These are phyloP conservation scores for Taxidea taxus DNA, from an alignment of 2,113 vertebrate genomes.

Conservation along the genomic window DNA sequence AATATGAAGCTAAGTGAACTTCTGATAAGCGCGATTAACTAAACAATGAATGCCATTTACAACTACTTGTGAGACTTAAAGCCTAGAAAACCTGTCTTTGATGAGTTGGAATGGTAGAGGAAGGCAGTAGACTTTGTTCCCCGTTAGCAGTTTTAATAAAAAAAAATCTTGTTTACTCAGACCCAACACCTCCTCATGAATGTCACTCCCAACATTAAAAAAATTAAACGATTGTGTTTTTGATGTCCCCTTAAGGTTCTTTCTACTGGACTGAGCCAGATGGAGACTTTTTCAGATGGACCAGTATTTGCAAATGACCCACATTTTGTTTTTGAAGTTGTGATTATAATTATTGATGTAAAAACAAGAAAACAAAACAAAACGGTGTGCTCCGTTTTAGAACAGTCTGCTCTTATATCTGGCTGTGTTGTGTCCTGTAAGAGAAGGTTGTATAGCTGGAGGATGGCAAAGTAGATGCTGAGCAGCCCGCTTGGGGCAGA, in stretches of 20 bases:
- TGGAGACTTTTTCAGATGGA: not conserved
- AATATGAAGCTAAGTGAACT: slow-evolving; percentile 13
- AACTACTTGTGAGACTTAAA: not conserved
- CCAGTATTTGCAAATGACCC: not conserved
- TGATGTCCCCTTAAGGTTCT: not conserved
- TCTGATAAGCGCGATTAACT: slow-evolving; percentile 20
- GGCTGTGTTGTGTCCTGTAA: not conserved
- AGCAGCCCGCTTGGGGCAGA: too few relatives aligned
- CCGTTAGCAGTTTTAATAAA: not conserved
- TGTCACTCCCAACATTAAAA: not conserved
- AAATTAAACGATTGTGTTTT: not conserved
- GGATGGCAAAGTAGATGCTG: not conserved
- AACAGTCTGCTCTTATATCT: not conserved
- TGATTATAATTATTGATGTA: not conserved
- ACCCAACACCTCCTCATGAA: not conserved
- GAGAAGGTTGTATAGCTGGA: not conserved
- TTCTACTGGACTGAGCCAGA: not conserved
- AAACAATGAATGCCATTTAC: not conserved
- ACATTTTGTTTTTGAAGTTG: not conserved
- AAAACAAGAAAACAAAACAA: not conserved
- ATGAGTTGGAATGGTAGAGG: not conserved
- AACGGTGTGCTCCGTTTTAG: not conserved
- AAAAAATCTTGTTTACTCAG: not conserved
- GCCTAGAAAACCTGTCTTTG: slow-evolving; percentile 36
- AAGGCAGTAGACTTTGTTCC: not conserved